These are phyloP conservation scores for Cercopithecus diana DNA, from an alignment of 2,797 vertebrate genomes.

Conservation along the genomic window DNA sequence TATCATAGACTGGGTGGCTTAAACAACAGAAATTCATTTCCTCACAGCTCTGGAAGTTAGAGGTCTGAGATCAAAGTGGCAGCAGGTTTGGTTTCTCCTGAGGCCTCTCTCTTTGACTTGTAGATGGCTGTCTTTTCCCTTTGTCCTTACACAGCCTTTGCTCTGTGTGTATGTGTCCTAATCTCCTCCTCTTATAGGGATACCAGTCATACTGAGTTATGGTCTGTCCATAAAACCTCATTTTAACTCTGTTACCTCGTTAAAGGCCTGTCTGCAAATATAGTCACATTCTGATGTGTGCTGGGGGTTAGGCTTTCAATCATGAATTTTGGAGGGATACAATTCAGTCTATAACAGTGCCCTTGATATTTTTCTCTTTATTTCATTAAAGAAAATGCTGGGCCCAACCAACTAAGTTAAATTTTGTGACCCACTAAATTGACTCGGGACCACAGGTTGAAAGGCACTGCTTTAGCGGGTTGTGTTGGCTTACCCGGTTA, in stretches of 20 bases:
- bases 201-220: neutral
- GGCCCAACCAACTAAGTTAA: neutral
- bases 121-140: neutral
- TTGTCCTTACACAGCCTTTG: neutral
- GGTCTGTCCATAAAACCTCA: neutral
- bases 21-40: neutral
- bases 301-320: neutral
- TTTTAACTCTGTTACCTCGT: neutral
- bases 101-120: neutral
- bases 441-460: neutral
- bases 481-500: neutral
- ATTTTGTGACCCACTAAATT: neutral
- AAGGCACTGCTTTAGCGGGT: neutral
- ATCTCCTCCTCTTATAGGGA: neutral
- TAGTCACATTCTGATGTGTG: neutral
- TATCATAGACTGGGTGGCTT: too few relatives aligned
- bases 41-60: neutral
- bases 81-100: neutral
- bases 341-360: neutral
- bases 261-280: neutral
- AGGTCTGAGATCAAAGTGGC: neutral
- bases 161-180: neutral
- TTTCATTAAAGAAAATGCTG: constrained; percentile 25
- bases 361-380: neutral
- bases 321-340: neutral